Evolutionary conservation across 2,888 invertebrate species (phyloP).

Genomic region (Branchellion lobata): DNA sequence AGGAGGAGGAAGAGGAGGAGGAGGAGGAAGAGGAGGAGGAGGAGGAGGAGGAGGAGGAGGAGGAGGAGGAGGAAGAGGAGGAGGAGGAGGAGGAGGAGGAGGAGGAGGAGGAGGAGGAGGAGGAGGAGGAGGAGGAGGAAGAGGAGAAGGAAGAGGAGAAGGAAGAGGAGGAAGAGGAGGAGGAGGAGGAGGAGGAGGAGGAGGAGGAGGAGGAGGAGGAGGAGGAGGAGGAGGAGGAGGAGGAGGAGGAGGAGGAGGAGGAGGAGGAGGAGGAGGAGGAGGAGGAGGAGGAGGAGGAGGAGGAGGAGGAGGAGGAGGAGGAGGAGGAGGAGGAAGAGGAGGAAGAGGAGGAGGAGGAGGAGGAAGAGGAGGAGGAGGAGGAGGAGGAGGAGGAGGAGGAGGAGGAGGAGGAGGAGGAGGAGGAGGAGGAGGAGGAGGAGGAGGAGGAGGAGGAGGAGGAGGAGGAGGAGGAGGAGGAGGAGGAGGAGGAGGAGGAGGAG

Average conservation of each 20-base stretch:
- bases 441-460: not conserved
- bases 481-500: constrained; percentile 11
- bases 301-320: not conserved
- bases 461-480: not conserved
- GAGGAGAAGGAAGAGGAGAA: constrained; percentile 16
- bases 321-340: not conserved
- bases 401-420: not conserved
- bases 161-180: constrained; percentile 17
- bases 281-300: not conserved
- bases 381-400: not conserved
- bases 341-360: too few species aligned
- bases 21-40: too few species aligned
- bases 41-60: not conserved
- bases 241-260: not conserved
- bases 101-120: constrained; percentile 5
- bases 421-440: not conserved
- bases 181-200: not conserved
- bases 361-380: not conserved
- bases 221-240: not conserved
- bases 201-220: not conserved
- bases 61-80: constrained; percentile 16
- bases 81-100: not conserved
- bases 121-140: not conserved
- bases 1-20: too few species aligned
- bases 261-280: not conserved